Base-by-base conservation (phyloP, 2,888 invertebrate species). In the Alcis repandata region DNA sequence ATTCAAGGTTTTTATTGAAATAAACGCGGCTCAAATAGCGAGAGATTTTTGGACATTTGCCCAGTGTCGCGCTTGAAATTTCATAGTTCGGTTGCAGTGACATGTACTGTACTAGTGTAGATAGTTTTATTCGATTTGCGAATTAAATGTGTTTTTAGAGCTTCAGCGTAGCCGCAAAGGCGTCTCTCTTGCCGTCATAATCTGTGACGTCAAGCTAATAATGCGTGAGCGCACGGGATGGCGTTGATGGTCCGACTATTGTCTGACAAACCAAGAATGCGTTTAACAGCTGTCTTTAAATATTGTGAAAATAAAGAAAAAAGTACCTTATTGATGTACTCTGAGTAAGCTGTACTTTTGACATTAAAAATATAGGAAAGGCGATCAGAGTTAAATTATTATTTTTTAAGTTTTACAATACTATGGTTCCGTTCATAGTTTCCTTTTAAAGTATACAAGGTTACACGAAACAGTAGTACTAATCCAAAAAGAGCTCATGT, bases 21-120 rank as follows among this genome's bases (percentile, higher is more conserved):
- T 65, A 65, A 65, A 56, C 57, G 51, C 57, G 32, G 65, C 57
- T 60, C 60, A 60, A 60, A 65, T 65, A 65, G 56, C 49, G 51
- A 38, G 32, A 48, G 54, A 60, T 46, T 51, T 60, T 70, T 70
- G 70, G 70, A 66, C 43, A 52, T 32, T 45, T 70, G 70, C 70
- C 70, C 67, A 66, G 61, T 60, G 61, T 19, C 36, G 20, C 53
- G 60, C 43, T 57, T 62, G 57, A 67, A 53, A 63, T 63, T 59
- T 64, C 63, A 38, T 41, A 52, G 63, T 52, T 45, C 22, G 15
- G 51, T 43, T 49, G 19, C 22, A 38, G 38, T 36, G 56, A 38
- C 51, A 57, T 33, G 10, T 32, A 54, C 27, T 33, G 10, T 32
- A 54, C 27, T 27, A 7, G 53, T 45, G 45, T n/a, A 40, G 53